Evolutionary conservation across 2,113 vertebrate genomes (phyloP).

Genomic region (Felis catus): F.catus_Fca126_mat1.0 CM031419.1:74645001-74645500

Average conservation of each 20-base stretch:
- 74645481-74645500: not conserved
- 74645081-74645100: not conserved
- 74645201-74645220: not conserved
- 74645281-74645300: not conserved
- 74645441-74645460: not conserved
- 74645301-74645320: not conserved
- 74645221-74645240: not conserved
- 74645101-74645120: slow-evolving; percentile 26
- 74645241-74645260: slow-evolving; percentile 26
- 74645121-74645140: not conserved
- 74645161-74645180: not conserved
- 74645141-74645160: not conserved
- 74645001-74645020: slow-evolving; percentile 44
- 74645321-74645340: not conserved
- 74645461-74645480: not conserved
- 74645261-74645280: slow-evolving; percentile 23
- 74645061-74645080: slow-evolving; percentile 5
- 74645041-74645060: slow-evolving; percentile 51
- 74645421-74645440: not conserved
- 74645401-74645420: not conserved
- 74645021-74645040: slow-evolving; percentile 45
- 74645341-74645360: not conserved
- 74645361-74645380: not conserved
- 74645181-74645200: not conserved
- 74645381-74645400: not conserved